Evolutionary conservation across 2,797 vertebrate genomes (phyloP).

Genomic region (Fratercula arctica): DNA sequence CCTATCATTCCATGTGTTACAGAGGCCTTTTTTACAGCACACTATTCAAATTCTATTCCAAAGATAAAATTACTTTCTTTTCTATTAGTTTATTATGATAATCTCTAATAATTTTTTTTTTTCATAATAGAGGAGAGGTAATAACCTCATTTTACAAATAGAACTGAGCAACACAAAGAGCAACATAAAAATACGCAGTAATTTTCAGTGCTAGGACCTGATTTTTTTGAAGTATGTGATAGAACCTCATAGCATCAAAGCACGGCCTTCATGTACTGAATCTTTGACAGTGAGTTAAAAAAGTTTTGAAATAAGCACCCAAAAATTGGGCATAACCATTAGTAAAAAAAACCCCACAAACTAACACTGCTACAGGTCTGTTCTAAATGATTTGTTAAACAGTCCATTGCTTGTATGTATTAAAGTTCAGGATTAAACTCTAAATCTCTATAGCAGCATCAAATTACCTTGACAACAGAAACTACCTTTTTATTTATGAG

Average conservation of each 20-base stretch:
- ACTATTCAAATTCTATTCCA: background rate
- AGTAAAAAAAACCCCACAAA: background rate
- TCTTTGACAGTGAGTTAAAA: background rate
- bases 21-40: background rate
- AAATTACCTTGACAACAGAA: slow-evolving; percentile 5
- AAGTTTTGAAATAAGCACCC: background rate
- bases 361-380: background rate
- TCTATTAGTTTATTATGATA: background rate
- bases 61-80: background rate
- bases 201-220: background rate
- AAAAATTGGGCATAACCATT: background rate
- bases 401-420: background rate
- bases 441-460: background rate
- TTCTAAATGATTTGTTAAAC: background rate
- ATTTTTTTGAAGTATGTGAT: background rate
- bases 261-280: background rate
- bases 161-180: background rate
- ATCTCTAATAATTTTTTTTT: background rate
- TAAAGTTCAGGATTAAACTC: background rate
- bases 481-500: background rate
- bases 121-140: background rate
- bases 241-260: background rate
- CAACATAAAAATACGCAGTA: background rate
- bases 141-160: background rate
- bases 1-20: background rate